Evolutionary conservation across 2,797 vertebrate genomes (phyloP).

Genomic region (Acanthis flammea): DNA sequence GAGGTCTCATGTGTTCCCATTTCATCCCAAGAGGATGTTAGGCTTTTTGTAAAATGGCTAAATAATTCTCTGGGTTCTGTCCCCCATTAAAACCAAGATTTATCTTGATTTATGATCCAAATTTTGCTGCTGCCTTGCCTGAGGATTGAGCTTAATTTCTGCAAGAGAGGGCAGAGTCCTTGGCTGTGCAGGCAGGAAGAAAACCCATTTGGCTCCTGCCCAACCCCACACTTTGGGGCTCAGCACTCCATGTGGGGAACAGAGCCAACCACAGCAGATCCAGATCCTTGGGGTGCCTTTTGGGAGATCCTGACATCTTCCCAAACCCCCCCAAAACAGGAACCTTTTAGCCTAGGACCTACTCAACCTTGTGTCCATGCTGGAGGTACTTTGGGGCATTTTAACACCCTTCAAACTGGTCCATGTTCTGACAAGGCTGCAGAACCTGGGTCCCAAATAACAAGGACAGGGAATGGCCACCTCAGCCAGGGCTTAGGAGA

Average conservation of each 20-base stretch:
- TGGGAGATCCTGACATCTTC: neutral
- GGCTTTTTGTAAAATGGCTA: neutral
- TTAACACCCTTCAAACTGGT: neutral
- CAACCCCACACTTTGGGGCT: neutral
- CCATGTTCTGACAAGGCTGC: neutral
- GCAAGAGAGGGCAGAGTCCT: neutral
- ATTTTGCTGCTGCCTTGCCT: neutral
- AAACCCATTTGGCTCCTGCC: neutral
- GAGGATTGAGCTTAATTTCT: neutral
- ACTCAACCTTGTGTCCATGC: neutral
- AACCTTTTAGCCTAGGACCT: neutral
- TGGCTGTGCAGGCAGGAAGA: neutral
- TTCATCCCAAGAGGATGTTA: neutral
- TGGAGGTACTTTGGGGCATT: neutral
- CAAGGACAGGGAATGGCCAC: neutral
- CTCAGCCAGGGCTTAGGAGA: neutral
- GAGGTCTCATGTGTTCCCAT: neutral
- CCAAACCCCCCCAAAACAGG: neutral
- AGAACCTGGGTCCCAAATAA: neutral
- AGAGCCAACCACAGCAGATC: neutral
- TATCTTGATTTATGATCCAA: neutral
- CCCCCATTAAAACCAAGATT: neutral
- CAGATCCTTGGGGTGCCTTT: neutral
- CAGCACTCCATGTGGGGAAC: rapidly evolving
- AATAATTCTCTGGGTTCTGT: neutral